Base-by-base conservation (phyloP, 2,797 vertebrate genomes). In the Chanos chanos region DNA sequence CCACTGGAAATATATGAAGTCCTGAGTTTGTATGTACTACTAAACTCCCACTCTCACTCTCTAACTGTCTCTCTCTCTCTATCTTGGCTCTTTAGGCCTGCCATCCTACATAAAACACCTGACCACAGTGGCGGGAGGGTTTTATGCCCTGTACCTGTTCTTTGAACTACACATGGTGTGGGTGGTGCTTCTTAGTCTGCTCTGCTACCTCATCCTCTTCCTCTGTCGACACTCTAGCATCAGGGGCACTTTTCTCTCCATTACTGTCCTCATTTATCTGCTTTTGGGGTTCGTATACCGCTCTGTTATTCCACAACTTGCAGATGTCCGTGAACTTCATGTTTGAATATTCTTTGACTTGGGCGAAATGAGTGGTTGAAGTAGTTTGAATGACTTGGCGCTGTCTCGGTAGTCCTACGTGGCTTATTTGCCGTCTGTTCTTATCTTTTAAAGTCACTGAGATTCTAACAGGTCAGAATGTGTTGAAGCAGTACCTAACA, bases 81-180 rank as follows among this genome's bases (percentile, higher is more conserved):
- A n/a, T 3, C 13, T 4, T 27, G 40, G 28, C 27, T 66, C 43
- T 4, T 4, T 81, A 79, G 78, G 78, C 13, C 61, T 89, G 54
- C 85, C 74, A 1, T 80, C 83, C 47, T 78, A 80, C 9, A 16
- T 88, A 72, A 94, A 93, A 71, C 92, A 95, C 40, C 68, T 83
- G 0, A 80, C 85, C 59, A 92, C 92, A 0, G 78, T 84, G 21
- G 66, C 82, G 6, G 80, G 85, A 0, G 94, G 94, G 7, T 86
- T 90, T 70, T 93, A 86, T 60, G 86, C 85, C 58, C 92, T 96
- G 55, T 92, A 89, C 77, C 87, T 92, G 63, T 97, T 96, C 83
- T 95, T 97, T 68, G 86, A 92, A 80, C 70, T 87, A 15, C 90
- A 94, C 73, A 88, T 91, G 89, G 82, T 96, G 47, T 96, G 94